Evolutionary conservation across 2,888 invertebrate species (phyloP).

Genomic region (Pediacus dermestoides): DNA sequence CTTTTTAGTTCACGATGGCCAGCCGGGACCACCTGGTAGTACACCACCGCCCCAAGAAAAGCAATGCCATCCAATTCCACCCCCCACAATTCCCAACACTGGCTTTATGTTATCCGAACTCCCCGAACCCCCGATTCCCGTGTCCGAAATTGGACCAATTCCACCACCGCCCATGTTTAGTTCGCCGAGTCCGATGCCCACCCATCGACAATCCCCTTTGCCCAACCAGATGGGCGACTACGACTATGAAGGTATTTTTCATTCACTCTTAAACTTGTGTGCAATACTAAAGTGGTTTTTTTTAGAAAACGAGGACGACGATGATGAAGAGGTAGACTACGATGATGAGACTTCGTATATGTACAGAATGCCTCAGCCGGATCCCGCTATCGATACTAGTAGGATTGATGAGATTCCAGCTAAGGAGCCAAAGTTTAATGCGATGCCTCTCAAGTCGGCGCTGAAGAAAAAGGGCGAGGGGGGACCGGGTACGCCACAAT

Average conservation of each 20-base stretch:
- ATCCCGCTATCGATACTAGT: slow-evolving; percentile 72
- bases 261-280: too few relatives aligned
- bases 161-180: slow-evolving; percentile 92
- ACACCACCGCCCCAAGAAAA: slow-evolving; percentile 49
- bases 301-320: slow-evolving; percentile 39
- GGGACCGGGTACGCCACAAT: slow-evolving; percentile 62
- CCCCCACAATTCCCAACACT: slow-evolving; percentile 13
- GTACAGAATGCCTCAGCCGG: slow-evolving; percentile 58
- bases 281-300: not conserved
- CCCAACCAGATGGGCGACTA: slow-evolving; percentile 50
- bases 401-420: slow-evolving; percentile 90
- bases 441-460: slow-evolving; percentile 88
- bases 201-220: slow-evolving; percentile 50
- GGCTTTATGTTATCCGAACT: slow-evolving; percentile 76
- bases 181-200: slow-evolving; percentile 73
- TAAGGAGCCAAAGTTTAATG: slow-evolving; percentile 87
- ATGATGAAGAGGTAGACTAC: slow-evolving; percentile 55
- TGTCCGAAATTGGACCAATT: slow-evolving; percentile 85
- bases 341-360: slow-evolving; percentile 62
- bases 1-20: slow-evolving; percentile 57
- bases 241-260: slow-evolving; percentile 65
- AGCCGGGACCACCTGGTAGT: slow-evolving; percentile 46
- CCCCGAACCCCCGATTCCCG: slow-evolving; percentile 87
- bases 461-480: slow-evolving; percentile 75
- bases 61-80: slow-evolving; percentile 40